A percentile compares a stretch with the other conserved stretches of the same genome.
Conservation (phyloP, 2,888 invertebrate genomes). For the Perithous albicinctus region DNA sequence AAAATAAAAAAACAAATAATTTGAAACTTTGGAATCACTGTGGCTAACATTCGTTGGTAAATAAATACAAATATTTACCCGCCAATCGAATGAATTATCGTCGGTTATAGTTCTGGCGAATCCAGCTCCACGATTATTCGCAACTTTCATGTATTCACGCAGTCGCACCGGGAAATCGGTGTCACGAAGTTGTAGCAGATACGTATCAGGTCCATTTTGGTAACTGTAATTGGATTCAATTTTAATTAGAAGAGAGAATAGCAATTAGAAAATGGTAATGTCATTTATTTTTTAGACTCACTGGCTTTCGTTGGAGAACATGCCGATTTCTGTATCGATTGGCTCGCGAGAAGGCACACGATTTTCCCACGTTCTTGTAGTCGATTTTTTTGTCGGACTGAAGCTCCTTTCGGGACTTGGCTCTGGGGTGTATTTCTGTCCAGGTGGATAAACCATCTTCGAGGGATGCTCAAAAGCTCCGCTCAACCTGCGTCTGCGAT, state of each 20-base stretch:
- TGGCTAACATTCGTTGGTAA: no score
- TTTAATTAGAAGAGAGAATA: no score
- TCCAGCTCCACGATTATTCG: conserved; percentile 91
- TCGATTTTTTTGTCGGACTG: conserved; percentile 77
- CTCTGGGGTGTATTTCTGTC: conserved; percentile 92
- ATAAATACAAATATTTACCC: conserved; percentile 88
- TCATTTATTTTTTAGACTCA: conserved; percentile 85
- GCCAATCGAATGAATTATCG: conserved; percentile 90
- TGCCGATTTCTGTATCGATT: conserved; percentile 93
- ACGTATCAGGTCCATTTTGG: conserved; percentile 98
- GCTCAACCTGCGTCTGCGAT: conserved; percentile 92
- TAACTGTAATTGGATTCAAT: conserved; percentile 89
- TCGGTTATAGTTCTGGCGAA: conserved; percentile 89
- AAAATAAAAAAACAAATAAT: no score
- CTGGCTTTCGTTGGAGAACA: conserved; percentile 94
- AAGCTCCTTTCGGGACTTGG: conserved; percentile 88
- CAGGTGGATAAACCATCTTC: conserved; percentile 97
- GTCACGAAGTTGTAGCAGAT: conserved; percentile 96
- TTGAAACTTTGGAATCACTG: no score
- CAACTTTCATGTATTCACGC: conserved; percentile 97
- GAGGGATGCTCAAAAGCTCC: conserved; percentile 96
- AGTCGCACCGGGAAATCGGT: conserved; percentile 97
- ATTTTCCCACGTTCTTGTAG: conserved; percentile 88
- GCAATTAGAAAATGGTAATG: no score
- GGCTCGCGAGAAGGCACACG: conserved; percentile 91